Conservation (phyloP, 23 tunicate species). For the Pegea sp. region DNA sequence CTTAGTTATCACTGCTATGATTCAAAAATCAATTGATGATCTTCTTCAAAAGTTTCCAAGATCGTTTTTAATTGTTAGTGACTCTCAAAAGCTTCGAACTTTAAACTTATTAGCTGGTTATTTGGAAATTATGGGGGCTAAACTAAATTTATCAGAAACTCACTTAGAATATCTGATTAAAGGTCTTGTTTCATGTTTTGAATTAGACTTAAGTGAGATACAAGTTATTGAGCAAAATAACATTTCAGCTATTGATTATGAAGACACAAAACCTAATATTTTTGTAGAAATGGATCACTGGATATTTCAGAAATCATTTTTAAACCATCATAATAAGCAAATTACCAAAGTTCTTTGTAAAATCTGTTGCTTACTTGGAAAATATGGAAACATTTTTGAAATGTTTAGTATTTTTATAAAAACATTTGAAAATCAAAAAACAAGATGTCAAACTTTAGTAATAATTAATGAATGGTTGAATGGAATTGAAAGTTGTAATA, state of each 20-base stretch:
- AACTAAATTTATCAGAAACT: constrained; percentile 12
- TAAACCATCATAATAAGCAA: constrained; percentile 11
- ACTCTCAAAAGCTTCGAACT: constrained; percentile 12
- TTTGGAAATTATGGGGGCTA: constrained; percentile 9
- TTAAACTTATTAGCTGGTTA: constrained; percentile 30
- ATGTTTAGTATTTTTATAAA: constrained; percentile 16
- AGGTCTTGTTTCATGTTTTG: constrained; percentile 25
- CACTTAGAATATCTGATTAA: constrained; percentile 16
- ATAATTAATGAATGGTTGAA: constrained; percentile 25
- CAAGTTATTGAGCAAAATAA: constrained; percentile 14
- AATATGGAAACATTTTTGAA: constrained; percentile 32
- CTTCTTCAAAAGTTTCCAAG: constrained; percentile 16
- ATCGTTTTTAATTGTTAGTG: constrained; percentile 8
- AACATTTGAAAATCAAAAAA: constrained; percentile 16
- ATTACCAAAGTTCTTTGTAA: constrained; percentile 6
- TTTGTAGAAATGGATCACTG: constrained; percentile 6
- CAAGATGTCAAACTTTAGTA: constrained; percentile 20
- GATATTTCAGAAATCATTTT: constrained; percentile 37
- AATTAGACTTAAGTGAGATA: constrained; percentile 20
- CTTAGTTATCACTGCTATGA: constrained; percentile 2
- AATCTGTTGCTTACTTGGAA: constrained; percentile 37
- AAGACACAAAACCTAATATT: neutral
- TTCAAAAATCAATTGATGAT: constrained; percentile 15
- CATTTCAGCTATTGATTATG: neutral
- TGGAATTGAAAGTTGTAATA: constrained; percentile 6